Percentiles rank a stretch among this genome's conserved stretches.
phyloP scores from a whole-genome alignment of 1,140 invertebrate species.

The Belonocnema kinseyi region DNA sequence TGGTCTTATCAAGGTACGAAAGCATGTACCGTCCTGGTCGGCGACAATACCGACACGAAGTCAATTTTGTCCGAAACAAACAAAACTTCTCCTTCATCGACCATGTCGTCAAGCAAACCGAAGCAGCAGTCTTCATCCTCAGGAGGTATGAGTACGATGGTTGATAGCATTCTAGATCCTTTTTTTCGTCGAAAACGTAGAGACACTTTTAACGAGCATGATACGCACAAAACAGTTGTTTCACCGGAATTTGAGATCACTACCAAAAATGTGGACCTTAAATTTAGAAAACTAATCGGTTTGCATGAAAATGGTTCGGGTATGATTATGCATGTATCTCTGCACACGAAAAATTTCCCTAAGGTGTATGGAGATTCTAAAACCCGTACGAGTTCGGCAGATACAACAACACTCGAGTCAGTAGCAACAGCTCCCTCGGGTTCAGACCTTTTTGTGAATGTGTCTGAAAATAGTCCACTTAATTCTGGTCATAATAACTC shows the following conservation, averaged over 20 bases:
- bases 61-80: slow-evolving; percentile 79
- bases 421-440: background rate
- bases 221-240: slow-evolving; percentile 54
- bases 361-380: slow-evolving; percentile 13
- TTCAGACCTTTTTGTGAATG: background rate
- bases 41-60: slow-evolving; percentile 83
- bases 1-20: slow-evolving; percentile 88
- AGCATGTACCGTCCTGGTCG: slow-evolving; percentile 88
- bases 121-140: slow-evolving; percentile 74
- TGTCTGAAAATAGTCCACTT: background rate
- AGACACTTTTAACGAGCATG: slow-evolving; percentile 80
- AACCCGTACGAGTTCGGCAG: background rate
- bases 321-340: slow-evolving; percentile 59
- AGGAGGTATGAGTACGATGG: slow-evolving; percentile 78
- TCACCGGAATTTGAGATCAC: slow-evolving; percentile 38
- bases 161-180: slow-evolving; percentile 59
- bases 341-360: background rate
- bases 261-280: slow-evolving; percentile 39
- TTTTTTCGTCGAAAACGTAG: slow-evolving; percentile 79
- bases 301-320: slow-evolving; percentile 53
- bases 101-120: slow-evolving; percentile 75
- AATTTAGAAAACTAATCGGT: slow-evolving; percentile 38
- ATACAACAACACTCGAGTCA: background rate
- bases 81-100: slow-evolving; percentile 79
- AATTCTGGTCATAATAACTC: background rate